Base-by-base conservation (phyloP, 2,113 vertebrate genomes). In the Recurvirostra avosetta region DNA sequence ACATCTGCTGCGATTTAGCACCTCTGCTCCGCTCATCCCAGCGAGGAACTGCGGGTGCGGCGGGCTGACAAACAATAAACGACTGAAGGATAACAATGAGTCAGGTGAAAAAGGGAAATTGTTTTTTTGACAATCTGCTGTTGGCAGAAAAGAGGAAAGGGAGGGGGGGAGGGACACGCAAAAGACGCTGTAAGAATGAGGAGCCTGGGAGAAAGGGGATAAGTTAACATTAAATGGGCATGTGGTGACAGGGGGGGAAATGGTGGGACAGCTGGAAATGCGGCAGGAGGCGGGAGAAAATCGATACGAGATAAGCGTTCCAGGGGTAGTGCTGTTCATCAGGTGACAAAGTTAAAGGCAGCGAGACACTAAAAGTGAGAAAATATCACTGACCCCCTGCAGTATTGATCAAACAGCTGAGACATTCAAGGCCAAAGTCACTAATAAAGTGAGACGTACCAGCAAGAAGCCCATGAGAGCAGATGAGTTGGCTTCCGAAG, bases 391-490 rank as follows among this genome's bases (percentile, higher is more conserved):
- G 99, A 98, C 98, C 98, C 98, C 98, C 98, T 94, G 98, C 96
- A 97, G 98, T 99, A 99, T 99, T 99, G 99, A 99, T 99, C 99
- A 99, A 99, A 98, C 98, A 96, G 98, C 99, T 98, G 98, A 99
- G 98, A 98, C 96, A 97, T 97, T 98, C 99, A 99, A 99, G 99
- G 99, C 99, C 98, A 98, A 99, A 99, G 98, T 98, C 99, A 99
- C 99, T 99, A 99, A 99, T 99, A 99, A 99, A 99, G 99, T 99
- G 99, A 99, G 99, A 99, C 97, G 13, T 98, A 99, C 98, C 99
- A 98, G 98, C 99, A 83, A 92, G 96, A 19, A 95, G 94, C 95
- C 97, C 62, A 95, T 96, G 94, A 94, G 97, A 97, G 95, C 95
- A 95, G 98, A 97, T 97, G 79, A 81, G 98, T 74, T 87, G 96